phyloP scores from a whole-genome alignment of 2,888 invertebrate genomes.

The Drosophila borborema region DNA sequence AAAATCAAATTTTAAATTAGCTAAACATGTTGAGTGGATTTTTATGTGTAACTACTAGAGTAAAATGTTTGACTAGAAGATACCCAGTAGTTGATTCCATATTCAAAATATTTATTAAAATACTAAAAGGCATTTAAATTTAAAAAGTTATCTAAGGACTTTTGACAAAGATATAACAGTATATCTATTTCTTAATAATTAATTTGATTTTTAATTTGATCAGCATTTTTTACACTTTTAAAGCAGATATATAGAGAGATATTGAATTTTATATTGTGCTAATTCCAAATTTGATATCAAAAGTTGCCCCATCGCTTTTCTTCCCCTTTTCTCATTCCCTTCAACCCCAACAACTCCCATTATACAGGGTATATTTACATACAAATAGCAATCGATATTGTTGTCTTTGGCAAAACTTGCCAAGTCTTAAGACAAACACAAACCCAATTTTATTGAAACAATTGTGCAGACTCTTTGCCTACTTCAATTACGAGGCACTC shows the following conservation, averaged over 20 bases:
- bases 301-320: background rate
- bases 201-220: no score
- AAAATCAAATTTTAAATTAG: conserved; percentile 5
- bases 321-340: background rate
- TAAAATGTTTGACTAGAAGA: background rate
- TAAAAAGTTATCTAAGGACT: no score
- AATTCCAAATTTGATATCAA: background rate
- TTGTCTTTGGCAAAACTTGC: background rate
- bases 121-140: no score
- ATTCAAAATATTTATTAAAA: background rate
- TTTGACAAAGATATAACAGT: no score
- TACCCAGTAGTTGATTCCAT: background rate
- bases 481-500: conserved; percentile 16
- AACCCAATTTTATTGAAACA: conserved; percentile 19
- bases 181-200: no score
- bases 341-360: background rate
- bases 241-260: background rate
- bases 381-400: background rate
- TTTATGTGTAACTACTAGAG: rapidly evolving
- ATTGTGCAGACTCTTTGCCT: conserved; percentile 21
- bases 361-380: background rate
- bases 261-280: background rate
- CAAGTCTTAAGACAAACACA: conserved; percentile 1
- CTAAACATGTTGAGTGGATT: background rate
- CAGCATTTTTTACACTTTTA: background rate